Conservation (phyloP, 1,140 invertebrate species). For the Zaprionus gabonicus region DNA sequence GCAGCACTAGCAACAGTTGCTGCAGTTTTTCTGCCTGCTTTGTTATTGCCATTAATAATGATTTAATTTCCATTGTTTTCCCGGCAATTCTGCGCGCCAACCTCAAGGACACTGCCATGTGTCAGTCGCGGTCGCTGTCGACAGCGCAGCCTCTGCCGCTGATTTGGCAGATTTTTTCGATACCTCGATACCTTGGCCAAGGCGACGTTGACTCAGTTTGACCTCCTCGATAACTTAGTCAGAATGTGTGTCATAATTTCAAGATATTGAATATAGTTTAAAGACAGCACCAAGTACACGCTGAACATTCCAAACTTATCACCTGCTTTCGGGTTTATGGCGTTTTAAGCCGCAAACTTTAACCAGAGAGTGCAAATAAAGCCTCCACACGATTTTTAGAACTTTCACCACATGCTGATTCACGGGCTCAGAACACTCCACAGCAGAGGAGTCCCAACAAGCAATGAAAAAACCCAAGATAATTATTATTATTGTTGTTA, state of each 20-base stretch:
- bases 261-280: slow-evolving; percentile 1
- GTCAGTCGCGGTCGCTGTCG: slow-evolving; percentile 40
- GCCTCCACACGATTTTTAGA: slow-evolving; percentile 24
- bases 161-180: slow-evolving; percentile 46
- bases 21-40: slow-evolving; percentile 36
- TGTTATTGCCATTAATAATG: slow-evolving; percentile 62
- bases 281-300: background rate
- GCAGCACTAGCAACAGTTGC: slow-evolving; percentile 52
- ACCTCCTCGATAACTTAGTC: slow-evolving; percentile 24
- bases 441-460: background rate
- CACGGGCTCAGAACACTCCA: slow-evolving; percentile 22
- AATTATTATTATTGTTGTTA: slow-evolving; percentile 6
- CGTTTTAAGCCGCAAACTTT: slow-evolving; percentile 18
- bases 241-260: slow-evolving; percentile 23
- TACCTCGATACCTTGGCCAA: background rate
- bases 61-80: slow-evolving; percentile 75
- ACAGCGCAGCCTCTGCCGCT: slow-evolving; percentile 6
- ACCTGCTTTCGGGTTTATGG: slow-evolving; percentile 24
- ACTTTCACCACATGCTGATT: slow-evolving; percentile 50
- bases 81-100: slow-evolving; percentile 45
- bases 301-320: background rate
- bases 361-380: background rate
- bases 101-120: slow-evolving; percentile 67
- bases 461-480: slow-evolving; percentile 12
- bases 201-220: slow-evolving; percentile 36